Percentiles rank a stretch among this genome's conserved stretches.
Evolutionary conservation across 2,113 vertebrate genomes (phyloP).

Genomic region (Cyanoderma ruficeps): DNA sequence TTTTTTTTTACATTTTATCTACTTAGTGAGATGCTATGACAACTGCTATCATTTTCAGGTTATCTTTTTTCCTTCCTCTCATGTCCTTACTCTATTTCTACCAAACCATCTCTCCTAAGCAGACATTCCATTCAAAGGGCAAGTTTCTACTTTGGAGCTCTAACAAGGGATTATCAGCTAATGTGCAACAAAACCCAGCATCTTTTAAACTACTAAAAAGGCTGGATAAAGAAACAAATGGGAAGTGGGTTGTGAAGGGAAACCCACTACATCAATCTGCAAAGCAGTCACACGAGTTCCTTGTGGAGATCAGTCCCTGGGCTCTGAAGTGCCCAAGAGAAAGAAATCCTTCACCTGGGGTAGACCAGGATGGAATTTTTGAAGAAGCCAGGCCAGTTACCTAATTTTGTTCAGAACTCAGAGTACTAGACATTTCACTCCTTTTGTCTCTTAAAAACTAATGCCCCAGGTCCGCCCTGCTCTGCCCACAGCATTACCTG

Average conservation of each 20-base stretch:
- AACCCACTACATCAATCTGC: background rate
- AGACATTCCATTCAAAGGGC: background rate
- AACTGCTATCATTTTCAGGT: background rate
- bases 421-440: background rate
- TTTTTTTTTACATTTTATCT: background rate
- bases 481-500: constrained; percentile 64
- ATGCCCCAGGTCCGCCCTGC: background rate
- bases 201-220: background rate
- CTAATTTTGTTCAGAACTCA: background rate
- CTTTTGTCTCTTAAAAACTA: background rate
- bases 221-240: background rate
- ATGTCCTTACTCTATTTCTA: background rate
- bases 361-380: background rate
- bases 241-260: background rate
- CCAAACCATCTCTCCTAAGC: background rate
- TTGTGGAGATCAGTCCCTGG: background rate
- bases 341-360: background rate
- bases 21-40: background rate
- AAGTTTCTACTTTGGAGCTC: background rate
- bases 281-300: background rate
- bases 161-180: background rate
- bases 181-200: background rate
- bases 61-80: background rate
- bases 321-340: background rate
- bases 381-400: background rate